Base-by-base conservation (phyloP, 1,140 invertebrate genomes). In the Lethrus apterus region DNA sequence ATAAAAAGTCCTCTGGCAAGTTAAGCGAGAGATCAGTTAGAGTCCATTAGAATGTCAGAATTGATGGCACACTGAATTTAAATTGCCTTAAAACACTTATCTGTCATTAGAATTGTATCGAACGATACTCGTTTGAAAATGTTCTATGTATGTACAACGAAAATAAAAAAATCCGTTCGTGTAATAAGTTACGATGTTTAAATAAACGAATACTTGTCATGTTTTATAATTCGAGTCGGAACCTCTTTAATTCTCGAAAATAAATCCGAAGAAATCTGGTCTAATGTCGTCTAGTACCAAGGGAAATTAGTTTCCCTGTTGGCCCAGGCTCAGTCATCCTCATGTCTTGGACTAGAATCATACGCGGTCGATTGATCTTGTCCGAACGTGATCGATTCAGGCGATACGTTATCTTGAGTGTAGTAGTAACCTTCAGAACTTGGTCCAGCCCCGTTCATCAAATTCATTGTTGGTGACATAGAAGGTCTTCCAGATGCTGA, bases 291-390 rank as follows among this genome's bases (percentile, higher is more conserved):
- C 55, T 60, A 66, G 51, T 62, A 64, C 54, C 57, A 57, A 55
- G 63, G 63, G 57, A 65, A 62, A 30, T 42, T 36, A 32, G 8
- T 34, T 49, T 65, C 64, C 62, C 59, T 57, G 46, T 54, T 58
- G 17, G 70, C 71, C 48, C 64, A 62, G 64, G 64, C 72, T 77
- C 74, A 77, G 72, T 77, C 75, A 31, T 77, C 74, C 53, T 76
- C 74, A 38, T 73, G 70, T 32, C 73, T 66, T 1, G 75, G 75
- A 70, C 75, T 77, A 17, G 73, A 70, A 55, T 76, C 73, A 50
- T 76, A 75, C 11, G 69, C 65, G 3, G 69, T 69, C 3, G 71
- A 64, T 43, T 74, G 72, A 13, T 77, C 75, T 2, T 75, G 74
- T 5, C 73, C 70, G 50, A 74, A 77, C 52, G 70, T 73, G 54